Base-by-base conservation (phyloP, 2,113 vertebrate genomes). In the Baryphthengus martii region DNA sequence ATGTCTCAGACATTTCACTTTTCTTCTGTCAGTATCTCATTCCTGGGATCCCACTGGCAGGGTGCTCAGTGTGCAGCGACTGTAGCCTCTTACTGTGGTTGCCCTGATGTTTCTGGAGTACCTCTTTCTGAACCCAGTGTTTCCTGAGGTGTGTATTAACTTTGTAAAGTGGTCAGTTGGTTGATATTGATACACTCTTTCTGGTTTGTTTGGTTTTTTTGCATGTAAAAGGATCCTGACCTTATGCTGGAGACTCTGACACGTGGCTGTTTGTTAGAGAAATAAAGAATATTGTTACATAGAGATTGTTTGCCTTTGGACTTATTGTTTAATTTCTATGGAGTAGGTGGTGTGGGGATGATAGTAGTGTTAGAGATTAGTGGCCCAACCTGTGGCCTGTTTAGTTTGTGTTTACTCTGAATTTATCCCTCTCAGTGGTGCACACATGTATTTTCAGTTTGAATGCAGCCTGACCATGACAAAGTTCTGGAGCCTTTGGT, bases 371-470 rank as follows among this genome's bases (percentile, higher is more conserved):
- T 81, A 13, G 49, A 63, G 42, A 18, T n/a, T 26, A 14, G 35
- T 89, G 58, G 21, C 67, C 15, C 47, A 68, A 65, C 24, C 55
- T 33, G 49, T 77, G 20, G 12, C 3, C 1, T 40, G 10, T 58
- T 85, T 28, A 16, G 7, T 21, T 88, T 76, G 35, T 42, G 8
- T 71, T 78, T 74, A 9, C 15, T 81, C 20, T 53, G 75, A 61
- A 58, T 95, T 84, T 84, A 63, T 53, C 8, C 8, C 31, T 78
- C 42, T 86, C 31, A 56, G 47, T 59, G 56, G 23, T 0, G 0
- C 26, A 23, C 1, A 0, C 0, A 1, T 67, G 31, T 6, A 2
- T 66, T 81, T 37, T 65, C 40, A 7, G 3, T 56, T 53, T 39
- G 79, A 58, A 53, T 37, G 23, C 1, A 0, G 28, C 59, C 23